Base-by-base conservation (phyloP, 2,888 invertebrate species). In the Morpho achilles region DNA sequence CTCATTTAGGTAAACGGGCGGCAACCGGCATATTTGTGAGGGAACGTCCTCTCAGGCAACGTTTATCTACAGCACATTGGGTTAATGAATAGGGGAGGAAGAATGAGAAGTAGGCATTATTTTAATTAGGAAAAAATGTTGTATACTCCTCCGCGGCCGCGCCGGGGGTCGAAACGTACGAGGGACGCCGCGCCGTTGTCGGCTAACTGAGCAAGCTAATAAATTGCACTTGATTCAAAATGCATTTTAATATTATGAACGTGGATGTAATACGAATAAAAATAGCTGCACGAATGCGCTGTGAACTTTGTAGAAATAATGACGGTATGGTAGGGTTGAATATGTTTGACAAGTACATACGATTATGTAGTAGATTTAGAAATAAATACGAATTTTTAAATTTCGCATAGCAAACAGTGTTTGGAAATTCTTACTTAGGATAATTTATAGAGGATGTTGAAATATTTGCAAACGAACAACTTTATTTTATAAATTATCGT, bases 41-140 rank as follows among this genome's bases (percentile, higher is more conserved):
- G 75, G 73, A 79, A 75, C 74, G 76, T 79, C 74, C 82, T 84
- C 76, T 79, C 77, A 76, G 80, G 79, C 75, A 79, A 79, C 85
- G 81, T 86, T 88, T 88, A 87, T 86, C 83, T 83, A 77, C 82
- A 84, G 84, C 82, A 86, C 85, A 86, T 87, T 86, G 82, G 80
- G 82, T 76, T 84, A 87, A 86, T 87, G 87, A 87, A 84, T 84
- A 75, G 84, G 82, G 85, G 83, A 79, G 72, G 67, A 82, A 84
- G 80, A 82, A 81, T 77, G 81, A 80, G 81, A 82, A 80, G 79
- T 77, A 84, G 79, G 83, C 86, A 88, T 88, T 88, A 87, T 87
- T 87, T 87, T 88, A 88, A 88, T 89, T 87, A 87, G 87, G 85
- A 85, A 87, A 87, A 86, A 84, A 80, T 72, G 71, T 70, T 76